Evolutionary conservation across 2,113 vertebrate species (phyloP).

Genomic region (Nothobranchius furzeri): DNA sequence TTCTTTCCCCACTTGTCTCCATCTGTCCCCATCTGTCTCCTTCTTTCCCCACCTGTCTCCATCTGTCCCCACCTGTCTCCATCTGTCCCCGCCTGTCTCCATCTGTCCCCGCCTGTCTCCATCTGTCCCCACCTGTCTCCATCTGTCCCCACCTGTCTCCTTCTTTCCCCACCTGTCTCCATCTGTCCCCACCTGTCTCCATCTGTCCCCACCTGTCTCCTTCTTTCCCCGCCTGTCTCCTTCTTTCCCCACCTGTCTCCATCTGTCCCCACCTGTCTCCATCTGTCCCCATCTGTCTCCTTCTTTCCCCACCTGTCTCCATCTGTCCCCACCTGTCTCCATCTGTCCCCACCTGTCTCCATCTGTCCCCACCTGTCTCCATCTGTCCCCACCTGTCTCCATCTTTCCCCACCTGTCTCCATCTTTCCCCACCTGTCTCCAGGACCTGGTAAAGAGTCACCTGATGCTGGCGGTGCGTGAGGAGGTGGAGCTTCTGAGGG

Average conservation of each 20-base stretch:
- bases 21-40: too few relatives aligned
- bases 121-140: neutral
- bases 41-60: too few relatives aligned
- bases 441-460: constrained; percentile 86
- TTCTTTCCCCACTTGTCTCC: too few relatives aligned
- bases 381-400: neutral
- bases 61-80: neutral
- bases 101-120: neutral
- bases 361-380: neutral
- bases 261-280: constrained; percentile 8
- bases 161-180: constrained; percentile 4
- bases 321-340: neutral
- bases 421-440: constrained; percentile 4
- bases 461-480: constrained; percentile 84
- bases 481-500: constrained; percentile 82
- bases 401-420: neutral
- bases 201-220: constrained; percentile 8
- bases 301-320: too few relatives aligned
- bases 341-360: neutral
- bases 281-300: constrained; percentile 25
- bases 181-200: too few relatives aligned
- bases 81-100: neutral
- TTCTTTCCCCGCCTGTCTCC: too few relatives aligned
- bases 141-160: neutral
- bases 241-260: too few relatives aligned